Percentiles rank a stretch among this genome's conserved stretches.
Conservation (phyloP, 2,113 vertebrate genomes). For the Chascanopsetta lugubris region DNA sequence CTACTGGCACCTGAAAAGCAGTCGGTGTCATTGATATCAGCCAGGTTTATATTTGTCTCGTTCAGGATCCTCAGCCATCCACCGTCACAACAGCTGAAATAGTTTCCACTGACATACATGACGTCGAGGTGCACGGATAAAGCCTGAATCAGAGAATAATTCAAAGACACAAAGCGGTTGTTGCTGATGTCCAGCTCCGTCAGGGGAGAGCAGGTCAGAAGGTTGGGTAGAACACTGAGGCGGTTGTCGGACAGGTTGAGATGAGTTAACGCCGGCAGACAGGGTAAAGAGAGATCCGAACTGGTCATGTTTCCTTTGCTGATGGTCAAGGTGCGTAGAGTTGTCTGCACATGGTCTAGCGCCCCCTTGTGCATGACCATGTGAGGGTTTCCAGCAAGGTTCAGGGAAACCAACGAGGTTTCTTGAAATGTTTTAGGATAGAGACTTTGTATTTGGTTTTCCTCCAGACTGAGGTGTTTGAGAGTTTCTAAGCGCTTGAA, state of each 20-base stretch:
- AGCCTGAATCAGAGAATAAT: constrained; percentile 1
- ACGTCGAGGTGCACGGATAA: constrained; percentile 62
- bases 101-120: constrained; percentile 77
- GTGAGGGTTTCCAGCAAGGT: constrained; percentile 78
- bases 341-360: constrained; percentile 70
- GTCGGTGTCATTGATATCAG: constrained; percentile 63
- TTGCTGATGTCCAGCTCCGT: constrained; percentile 73
- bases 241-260: constrained; percentile 80
- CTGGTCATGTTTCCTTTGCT: constrained; percentile 71
- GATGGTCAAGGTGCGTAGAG: constrained; percentile 79
- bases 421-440: constrained; percentile 63
- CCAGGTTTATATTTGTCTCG: constrained; percentile 51
- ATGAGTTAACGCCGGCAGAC: constrained; percentile 64
- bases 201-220: constrained; percentile 72
- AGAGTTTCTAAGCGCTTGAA: constrained; percentile 71
- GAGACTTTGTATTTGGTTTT: constrained; percentile 77
- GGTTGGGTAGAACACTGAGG: constrained; percentile 66
- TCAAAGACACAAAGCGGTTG: constrained; percentile 71
- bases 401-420: constrained; percentile 76
- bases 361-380: constrained; percentile 62
- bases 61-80: constrained; percentile 75
- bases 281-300: constrained; percentile 68
- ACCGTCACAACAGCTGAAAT: constrained; percentile 82
- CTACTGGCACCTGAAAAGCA: constrained; percentile 60
- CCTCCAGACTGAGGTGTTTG: constrained; percentile 77